Evolutionary conservation across 1,140 invertebrate species (phyloP).

Genomic region (Drosophila lacertosa): DNA sequence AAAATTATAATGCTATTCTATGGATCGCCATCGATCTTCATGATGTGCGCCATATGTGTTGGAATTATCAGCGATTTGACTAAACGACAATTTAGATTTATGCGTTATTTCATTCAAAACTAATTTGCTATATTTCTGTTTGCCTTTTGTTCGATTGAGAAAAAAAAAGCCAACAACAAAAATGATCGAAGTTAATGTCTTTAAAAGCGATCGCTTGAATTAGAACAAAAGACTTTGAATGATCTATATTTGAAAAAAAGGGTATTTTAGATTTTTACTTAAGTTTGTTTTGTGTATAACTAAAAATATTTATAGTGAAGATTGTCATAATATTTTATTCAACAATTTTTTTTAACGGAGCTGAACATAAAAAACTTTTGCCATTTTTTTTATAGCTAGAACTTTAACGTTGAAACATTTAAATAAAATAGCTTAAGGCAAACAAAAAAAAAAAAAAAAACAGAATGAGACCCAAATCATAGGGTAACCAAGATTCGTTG

Average conservation of each 20-base stretch:
- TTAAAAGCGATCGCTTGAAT: slow-evolving; percentile 27
- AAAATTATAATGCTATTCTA: slow-evolving; percentile 38
- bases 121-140: slow-evolving; percentile 40
- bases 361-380: no score
- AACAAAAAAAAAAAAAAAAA: no score
- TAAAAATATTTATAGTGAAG: no score
- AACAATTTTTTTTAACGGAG: no score
- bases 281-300: background rate
- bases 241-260: background rate
- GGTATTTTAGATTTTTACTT: background rate
- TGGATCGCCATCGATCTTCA: slow-evolving; percentile 29
- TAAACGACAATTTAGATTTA: slow-evolving; percentile 69
- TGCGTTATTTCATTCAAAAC: slow-evolving; percentile 31
- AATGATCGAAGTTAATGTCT: slow-evolving; percentile 11
- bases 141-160: slow-evolving; percentile 48
- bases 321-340: no score
- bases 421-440: no score
- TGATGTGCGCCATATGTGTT: slow-evolving; percentile 44
- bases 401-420: no score
- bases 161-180: no score
- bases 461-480: slow-evolving; percentile 39
- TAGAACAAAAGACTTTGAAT: background rate
- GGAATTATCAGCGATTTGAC: slow-evolving; percentile 16
- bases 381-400: background rate
- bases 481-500: slow-evolving; percentile 62